A percentile compares a stretch with the other conserved stretches of the same genome.
Evolutionary conservation across 2,888 invertebrate species (phyloP).

Genomic region (Gymnosoma rotundatum): DNA sequence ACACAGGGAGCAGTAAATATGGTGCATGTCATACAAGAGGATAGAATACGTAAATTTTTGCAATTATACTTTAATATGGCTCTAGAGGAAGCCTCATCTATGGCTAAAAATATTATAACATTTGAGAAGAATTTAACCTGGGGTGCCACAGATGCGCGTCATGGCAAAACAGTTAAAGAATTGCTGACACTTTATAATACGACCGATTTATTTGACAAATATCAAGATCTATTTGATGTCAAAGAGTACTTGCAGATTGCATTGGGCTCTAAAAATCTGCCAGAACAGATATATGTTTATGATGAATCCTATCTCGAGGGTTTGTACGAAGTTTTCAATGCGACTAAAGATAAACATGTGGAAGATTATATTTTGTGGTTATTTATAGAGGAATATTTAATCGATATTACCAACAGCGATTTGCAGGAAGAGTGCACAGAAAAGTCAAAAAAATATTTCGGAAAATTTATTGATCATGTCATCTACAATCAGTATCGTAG

Average conservation of each 20-base stretch:
- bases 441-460: conserved; percentile 75
- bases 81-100: conserved; percentile 63
- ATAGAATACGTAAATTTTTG: conserved; percentile 66
- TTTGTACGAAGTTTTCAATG: conserved; percentile 69
- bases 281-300: conserved; percentile 75
- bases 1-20: conserved; percentile 41
- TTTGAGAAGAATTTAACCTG: conserved; percentile 72
- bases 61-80: conserved; percentile 72
- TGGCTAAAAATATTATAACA: conserved; percentile 72
- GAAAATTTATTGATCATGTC: conserved; percentile 76
- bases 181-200: conserved; percentile 70
- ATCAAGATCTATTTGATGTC: conserved; percentile 73
- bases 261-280: conserved; percentile 74
- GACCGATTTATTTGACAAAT: conserved; percentile 72
- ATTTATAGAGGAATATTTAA: conserved; percentile 74
- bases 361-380: conserved; percentile 77
- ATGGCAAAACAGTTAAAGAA: conserved; percentile 68
- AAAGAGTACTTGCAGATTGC: conserved; percentile 74
- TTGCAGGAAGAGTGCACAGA: conserved; percentile 73
- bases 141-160: conserved; percentile 48
- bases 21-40: conserved; percentile 49
- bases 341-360: conserved; percentile 68
- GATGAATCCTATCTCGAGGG: conserved; percentile 73
- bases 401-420: conserved; percentile 62
- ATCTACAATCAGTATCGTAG: conserved; percentile 75